Conservation (phyloP, 2,888 invertebrate species). For the Apodemia duryi region DNA sequence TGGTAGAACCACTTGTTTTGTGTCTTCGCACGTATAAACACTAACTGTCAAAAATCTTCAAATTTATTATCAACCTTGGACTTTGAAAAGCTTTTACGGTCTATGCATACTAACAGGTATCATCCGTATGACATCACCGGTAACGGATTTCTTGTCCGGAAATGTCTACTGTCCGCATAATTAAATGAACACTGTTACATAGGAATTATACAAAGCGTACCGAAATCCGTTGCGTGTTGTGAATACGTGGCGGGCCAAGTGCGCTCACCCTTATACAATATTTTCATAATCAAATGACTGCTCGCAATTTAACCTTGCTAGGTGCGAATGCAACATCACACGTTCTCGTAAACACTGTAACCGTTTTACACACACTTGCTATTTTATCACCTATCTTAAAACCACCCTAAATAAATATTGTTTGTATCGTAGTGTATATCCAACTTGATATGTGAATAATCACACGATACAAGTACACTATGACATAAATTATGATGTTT, state of each 20-base stretch:
- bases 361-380: constrained; percentile 23
- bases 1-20: too few species aligned
- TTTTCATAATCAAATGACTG: constrained; percentile 5
- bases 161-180: background rate
- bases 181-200: background rate
- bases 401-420: background rate
- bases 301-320: constrained; percentile 23
- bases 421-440: background rate
- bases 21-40: too few species aligned
- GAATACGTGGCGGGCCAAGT: too few species aligned
- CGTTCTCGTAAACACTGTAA: constrained; percentile 23
- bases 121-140: background rate
- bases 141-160: background rate
- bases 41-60: too few species aligned
- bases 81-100: background rate
- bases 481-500: background rate
- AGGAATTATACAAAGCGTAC: background rate
- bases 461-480: background rate
- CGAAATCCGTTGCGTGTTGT: too few species aligned
- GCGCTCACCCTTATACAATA: background rate
- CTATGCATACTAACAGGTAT: background rate
- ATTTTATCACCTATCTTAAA: background rate
- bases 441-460: background rate
- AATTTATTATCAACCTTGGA: too few species aligned
- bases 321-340: constrained; percentile 26